A percentile compares a stretch with the other conserved stretches of the same genome.
These are phyloP conservation scores for Danio aesculapii DNA, from an alignment of 2,797 vertebrate species.

Conservation along the genomic window DNA sequence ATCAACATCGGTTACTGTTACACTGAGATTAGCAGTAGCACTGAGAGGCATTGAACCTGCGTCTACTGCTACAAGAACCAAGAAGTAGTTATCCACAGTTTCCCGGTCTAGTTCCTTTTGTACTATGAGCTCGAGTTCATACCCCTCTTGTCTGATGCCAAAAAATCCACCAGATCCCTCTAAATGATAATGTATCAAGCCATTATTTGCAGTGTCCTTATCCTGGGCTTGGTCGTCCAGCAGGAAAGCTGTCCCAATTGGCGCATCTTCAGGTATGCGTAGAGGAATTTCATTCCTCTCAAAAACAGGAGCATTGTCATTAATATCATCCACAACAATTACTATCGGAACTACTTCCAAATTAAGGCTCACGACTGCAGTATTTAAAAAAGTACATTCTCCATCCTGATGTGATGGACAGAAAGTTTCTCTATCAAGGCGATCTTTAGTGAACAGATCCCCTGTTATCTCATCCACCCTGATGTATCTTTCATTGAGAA, in stretches of 20 bases:
- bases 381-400: slow-evolving; percentile 73
- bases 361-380: slow-evolving; percentile 71
- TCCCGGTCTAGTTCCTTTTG: slow-evolving; percentile 77
- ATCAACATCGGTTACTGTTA: slow-evolving; percentile 80
- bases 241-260: slow-evolving; percentile 69
- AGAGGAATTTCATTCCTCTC: slow-evolving; percentile 73
- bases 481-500: slow-evolving; percentile 73
- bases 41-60: slow-evolving; percentile 70
- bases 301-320: slow-evolving; percentile 82
- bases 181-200: slow-evolving; percentile 73
- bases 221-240: slow-evolving; percentile 78
- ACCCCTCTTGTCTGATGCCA: slow-evolving; percentile 64
- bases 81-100: slow-evolving; percentile 69
- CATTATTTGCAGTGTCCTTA: slow-evolving; percentile 72
- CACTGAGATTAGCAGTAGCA: slow-evolving; percentile 70
- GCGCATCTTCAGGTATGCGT: slow-evolving; percentile 74
- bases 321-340: slow-evolving; percentile 80
- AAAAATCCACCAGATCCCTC: slow-evolving; percentile 71
- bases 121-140: slow-evolving; percentile 69
- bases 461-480: slow-evolving; percentile 72
- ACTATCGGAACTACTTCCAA: slow-evolving; percentile 75
- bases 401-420: slow-evolving; percentile 72
- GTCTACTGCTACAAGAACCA: slow-evolving; percentile 77
- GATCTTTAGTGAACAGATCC: slow-evolving; percentile 76
- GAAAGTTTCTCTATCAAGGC: slow-evolving; percentile 76